A percentile compares a stretch with the other conserved stretches of the same genome.
Conservation (phyloP, 2,888 invertebrate species). For the Urechis unicinctus region DNA sequence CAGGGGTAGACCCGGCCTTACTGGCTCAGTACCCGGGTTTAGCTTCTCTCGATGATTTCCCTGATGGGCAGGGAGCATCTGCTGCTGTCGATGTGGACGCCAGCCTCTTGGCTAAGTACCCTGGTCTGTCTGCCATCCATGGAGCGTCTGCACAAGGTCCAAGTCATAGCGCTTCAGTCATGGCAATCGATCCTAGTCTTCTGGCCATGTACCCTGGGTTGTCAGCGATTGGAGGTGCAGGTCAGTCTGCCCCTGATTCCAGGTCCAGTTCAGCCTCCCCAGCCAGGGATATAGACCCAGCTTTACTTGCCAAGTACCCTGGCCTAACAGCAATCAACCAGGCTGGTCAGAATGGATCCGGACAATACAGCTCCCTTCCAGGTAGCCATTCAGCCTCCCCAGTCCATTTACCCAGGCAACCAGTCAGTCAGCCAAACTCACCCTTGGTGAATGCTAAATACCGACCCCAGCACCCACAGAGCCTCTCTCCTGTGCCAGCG, state of each 20-base stretch:
- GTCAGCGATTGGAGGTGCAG: too few species aligned
- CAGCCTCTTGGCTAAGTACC: too few species aligned
- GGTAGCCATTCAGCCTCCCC: conserved; percentile 18
- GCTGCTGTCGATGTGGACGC: too few species aligned
- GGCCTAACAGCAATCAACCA: too few species aligned
- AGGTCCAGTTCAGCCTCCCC: too few species aligned
- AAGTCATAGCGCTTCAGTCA: neutral
- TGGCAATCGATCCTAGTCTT: neutral
- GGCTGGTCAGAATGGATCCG: too few species aligned
- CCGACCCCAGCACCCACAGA: neutral
- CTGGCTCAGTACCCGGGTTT: neutral
- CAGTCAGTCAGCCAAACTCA: conserved; percentile 32
- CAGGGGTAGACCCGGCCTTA: neutral
- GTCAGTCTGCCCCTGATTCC: too few species aligned
- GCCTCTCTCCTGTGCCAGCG: too few species aligned
- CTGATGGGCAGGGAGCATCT: too few species aligned
- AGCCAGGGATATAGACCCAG: too few species aligned
- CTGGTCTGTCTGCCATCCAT: too few species aligned
- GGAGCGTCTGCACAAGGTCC: neutral
- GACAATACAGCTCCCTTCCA: conserved; percentile 17
- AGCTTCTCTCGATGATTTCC: neutral
- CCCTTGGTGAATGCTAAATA: conserved; percentile 12
- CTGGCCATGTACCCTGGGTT: conserved; percentile 6
- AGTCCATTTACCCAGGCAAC: conserved; percentile 9
- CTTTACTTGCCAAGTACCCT: too few species aligned